Percentiles rank a stretch among this genome's conserved stretches.
Conservation (phyloP, 2,888 invertebrate species). For the Drosophila antonietae region DNA sequence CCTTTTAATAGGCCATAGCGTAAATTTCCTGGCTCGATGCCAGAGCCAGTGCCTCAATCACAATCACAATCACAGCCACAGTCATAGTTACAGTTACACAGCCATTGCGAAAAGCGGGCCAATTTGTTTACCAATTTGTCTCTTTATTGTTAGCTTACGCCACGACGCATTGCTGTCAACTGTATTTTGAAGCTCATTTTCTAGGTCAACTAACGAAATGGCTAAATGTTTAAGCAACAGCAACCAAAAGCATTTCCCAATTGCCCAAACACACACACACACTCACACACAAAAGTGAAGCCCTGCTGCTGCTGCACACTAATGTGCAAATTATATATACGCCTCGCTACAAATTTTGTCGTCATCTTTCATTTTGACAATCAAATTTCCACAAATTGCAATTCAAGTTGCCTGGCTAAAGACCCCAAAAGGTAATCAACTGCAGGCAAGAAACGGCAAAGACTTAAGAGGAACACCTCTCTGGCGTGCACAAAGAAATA, state of each 20-base stretch:
- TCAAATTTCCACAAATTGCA: slow-evolving; percentile 71
- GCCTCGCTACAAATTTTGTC: slow-evolving; percentile 22
- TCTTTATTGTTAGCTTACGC: slow-evolving; percentile 40
- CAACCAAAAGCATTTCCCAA: slow-evolving; percentile 31
- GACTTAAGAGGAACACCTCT: slow-evolving; percentile 10
- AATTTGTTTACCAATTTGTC: slow-evolving; percentile 57
- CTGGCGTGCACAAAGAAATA: slow-evolving; percentile 15
- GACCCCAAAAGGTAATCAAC: slow-evolving; percentile 53
- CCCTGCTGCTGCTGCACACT: slow-evolving; percentile 34
- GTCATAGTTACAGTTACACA: slow-evolving; percentile 32
- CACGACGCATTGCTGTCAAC: slow-evolving; percentile 33
- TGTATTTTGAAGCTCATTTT: slow-evolving; percentile 42
- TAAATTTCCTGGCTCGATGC: slow-evolving; percentile 67
- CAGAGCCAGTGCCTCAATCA: slow-evolving; percentile 38
- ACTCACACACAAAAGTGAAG: neutral
- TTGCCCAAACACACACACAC: slow-evolving; percentile 9
- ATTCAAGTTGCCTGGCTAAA: slow-evolving; percentile 49
- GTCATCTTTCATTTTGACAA: slow-evolving; percentile 64
- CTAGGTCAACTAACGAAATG: slow-evolving; percentile 59
- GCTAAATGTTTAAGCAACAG: slow-evolving; percentile 10
- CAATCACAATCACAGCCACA: slow-evolving; percentile 24
- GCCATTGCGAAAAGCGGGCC: slow-evolving; percentile 52
- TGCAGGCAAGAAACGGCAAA: slow-evolving; percentile 24
- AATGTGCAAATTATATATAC: slow-evolving; percentile 64
- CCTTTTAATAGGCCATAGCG: slow-evolving; percentile 62